A percentile compares a stretch with the other conserved stretches of the same genome.
Conservation (phyloP, 2,113 vertebrate genomes). For the Felis chaus region DNA sequence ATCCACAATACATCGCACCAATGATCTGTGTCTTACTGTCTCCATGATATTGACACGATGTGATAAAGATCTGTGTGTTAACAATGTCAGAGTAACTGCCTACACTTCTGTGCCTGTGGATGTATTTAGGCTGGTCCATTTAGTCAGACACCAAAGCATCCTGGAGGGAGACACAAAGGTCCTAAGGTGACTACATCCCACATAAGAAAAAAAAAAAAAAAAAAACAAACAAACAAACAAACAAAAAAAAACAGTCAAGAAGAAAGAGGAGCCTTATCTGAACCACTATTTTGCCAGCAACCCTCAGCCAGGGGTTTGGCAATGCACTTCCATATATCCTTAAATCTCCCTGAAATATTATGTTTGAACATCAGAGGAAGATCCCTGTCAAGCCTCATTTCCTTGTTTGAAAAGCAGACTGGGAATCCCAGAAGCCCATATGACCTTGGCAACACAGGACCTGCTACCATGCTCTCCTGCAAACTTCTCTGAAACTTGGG, state of each 20-base stretch:
- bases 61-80: slow-evolving; percentile 21
- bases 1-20: neutral
- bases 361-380: neutral
- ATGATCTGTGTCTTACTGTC: neutral
- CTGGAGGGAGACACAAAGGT: neutral
- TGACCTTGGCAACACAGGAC: neutral
- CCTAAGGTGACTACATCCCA: neutral
- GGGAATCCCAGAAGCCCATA: neutral
- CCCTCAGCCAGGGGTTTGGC: neutral
- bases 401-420: neutral
- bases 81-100: neutral
- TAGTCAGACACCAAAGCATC: neutral
- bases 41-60: slow-evolving; percentile 14
- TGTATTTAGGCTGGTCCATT: neutral
- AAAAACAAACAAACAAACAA: too few species aligned
- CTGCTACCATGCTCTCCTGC: neutral
- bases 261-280: neutral
- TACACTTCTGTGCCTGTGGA: neutral
- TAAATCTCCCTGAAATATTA: neutral
- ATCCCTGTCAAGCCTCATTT: neutral
- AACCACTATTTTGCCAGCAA: neutral
- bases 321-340: neutral
- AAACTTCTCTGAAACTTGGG: neutral
- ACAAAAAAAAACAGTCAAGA: neutral
- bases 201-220: neutral